Evolutionary conservation across 2,888 invertebrate genomes (phyloP).

Genomic region (Ceratothoa steindachneri): DNA sequence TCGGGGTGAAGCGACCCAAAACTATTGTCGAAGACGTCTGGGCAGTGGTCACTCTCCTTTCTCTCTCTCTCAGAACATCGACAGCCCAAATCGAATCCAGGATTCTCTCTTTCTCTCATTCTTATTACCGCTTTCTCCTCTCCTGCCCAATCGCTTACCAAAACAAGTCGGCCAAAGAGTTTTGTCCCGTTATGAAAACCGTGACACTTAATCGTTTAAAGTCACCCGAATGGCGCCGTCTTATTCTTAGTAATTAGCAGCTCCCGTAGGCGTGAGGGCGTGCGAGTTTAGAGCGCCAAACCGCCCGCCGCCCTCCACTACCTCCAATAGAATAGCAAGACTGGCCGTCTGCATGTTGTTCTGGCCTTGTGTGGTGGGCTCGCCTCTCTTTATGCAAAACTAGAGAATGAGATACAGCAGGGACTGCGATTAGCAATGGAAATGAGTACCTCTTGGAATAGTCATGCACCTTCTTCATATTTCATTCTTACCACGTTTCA

Average conservation of each 20-base stretch:
- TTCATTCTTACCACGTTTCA: conserved; percentile 33
- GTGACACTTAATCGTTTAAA: neutral
- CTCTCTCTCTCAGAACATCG: no score
- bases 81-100: no score
- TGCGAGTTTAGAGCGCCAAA: neutral
- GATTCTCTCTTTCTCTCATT: no score
- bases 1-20: no score
- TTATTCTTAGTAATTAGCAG: neutral
- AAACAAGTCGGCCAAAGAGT: no score
- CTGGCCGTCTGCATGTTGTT: conserved; percentile 11
- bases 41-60: neutral
- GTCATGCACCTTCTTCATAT: conserved; percentile 47
- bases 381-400: conserved; percentile 46
- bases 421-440: conserved; percentile 43
- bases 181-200: no score
- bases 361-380: conserved; percentile 10
- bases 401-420: conserved; percentile 46
- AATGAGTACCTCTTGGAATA: conserved; percentile 42
- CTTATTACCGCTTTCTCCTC: no score
- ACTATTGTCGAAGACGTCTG: no score
- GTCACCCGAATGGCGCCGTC: neutral
- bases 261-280: conserved; percentile 1
- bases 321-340: conserved; percentile 15
- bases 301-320: conserved; percentile 13
- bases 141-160: no score